Evolutionary conservation across 2,797 vertebrate genomes (phyloP).

Genomic region (Syncerus caffer): DNA sequence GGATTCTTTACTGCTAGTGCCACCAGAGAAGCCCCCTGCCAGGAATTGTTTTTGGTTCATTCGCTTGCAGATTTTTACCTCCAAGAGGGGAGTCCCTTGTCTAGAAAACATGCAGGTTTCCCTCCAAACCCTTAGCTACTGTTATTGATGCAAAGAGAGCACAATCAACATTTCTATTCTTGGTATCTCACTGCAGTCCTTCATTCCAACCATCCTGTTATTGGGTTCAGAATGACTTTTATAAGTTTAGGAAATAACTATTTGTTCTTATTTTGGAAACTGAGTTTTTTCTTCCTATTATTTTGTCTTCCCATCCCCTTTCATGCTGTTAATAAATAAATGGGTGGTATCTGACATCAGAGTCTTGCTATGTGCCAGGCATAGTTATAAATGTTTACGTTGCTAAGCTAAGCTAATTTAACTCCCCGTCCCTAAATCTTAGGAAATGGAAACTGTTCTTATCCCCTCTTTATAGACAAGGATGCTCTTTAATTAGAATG

Average conservation of each 20-base stretch:
- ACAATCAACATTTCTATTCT: not conserved
- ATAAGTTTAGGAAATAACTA: not conserved
- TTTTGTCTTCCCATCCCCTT: not conserved
- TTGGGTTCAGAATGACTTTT: not conserved
- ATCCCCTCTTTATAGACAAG: not conserved
- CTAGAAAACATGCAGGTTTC: not conserved
- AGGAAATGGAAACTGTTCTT: not conserved
- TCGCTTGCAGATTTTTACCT: not conserved
- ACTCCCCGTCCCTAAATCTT: not conserved
- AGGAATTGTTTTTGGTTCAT: not conserved
- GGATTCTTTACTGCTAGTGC: not conserved
- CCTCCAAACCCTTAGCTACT: not conserved
- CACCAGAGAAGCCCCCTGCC: not conserved
- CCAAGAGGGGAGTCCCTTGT: not conserved
- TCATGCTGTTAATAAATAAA: not conserved
- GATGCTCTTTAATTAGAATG: not conserved
- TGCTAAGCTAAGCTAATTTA: not conserved
- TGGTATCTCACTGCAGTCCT: not conserved
- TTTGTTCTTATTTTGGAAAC: not conserved
- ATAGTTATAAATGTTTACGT: not conserved
- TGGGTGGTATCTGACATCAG: not conserved
- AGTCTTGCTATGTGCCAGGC: not conserved
- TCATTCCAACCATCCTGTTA: not conserved
- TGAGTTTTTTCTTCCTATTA: not conserved
- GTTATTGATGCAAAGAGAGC: not conserved